Evolutionary conservation across 2,113 vertebrate species (phyloP).

Genomic region (Apeltes quadracus): DNA sequence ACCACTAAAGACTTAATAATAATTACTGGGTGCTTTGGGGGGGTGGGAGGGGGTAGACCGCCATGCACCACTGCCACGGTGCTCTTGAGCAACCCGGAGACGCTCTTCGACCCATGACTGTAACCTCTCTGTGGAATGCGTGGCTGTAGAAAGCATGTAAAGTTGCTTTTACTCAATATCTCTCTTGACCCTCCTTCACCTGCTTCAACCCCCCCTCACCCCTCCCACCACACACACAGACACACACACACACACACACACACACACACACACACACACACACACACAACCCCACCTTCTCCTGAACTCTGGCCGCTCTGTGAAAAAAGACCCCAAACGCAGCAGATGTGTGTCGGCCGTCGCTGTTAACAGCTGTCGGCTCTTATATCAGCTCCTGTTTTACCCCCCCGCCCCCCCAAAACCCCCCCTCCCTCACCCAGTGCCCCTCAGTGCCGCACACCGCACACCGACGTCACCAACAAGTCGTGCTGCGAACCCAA

Average conservation of each 20-base stretch:
- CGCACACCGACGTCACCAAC: neutral
- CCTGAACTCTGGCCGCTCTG: constrained; percentile 49
- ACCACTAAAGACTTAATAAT: neutral
- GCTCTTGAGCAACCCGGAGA: constrained; percentile 17
- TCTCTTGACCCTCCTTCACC: constrained; percentile 56
- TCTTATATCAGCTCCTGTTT: constrained; percentile 57
- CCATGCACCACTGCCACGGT: neutral
- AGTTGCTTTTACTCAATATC: constrained; percentile 49
- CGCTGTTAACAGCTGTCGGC: constrained; percentile 72
- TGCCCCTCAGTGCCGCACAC: constrained; percentile 8
- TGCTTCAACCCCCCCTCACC: constrained; percentile 38
- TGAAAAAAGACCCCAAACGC: constrained; percentile 59
- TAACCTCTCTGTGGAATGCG: constrained; percentile 57
- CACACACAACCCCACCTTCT: neutral
- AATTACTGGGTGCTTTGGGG: no score
- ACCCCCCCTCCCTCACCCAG: neutral
- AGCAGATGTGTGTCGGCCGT: constrained; percentile 80
- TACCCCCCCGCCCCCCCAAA: constrained; percentile 8
- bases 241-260: no score
- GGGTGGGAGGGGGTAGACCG: neutral
- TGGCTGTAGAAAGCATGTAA: constrained; percentile 53
- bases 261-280: no score
- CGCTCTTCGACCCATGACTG: constrained; percentile 13
- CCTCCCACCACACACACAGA: neutral
- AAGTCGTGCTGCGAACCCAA: constrained; percentile 28